Conservation (phyloP, 2,888 invertebrate species). For the Mylabris sibirica region DNA sequence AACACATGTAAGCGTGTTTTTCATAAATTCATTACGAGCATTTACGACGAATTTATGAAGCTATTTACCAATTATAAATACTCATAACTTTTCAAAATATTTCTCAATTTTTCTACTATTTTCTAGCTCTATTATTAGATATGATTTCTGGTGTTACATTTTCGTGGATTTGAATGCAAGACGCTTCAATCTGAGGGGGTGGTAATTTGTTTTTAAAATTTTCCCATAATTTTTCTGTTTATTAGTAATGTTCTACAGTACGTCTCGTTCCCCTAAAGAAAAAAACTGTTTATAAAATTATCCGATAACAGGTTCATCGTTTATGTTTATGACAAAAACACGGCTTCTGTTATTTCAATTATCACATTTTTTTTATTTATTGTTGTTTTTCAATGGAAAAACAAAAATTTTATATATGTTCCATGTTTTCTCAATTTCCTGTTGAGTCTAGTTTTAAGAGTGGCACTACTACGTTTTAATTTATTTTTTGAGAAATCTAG, state of each 20-base stretch:
- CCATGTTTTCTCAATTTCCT: neutral
- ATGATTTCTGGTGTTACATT: too few relatives aligned
- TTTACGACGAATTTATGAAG: neutral
- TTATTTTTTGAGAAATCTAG: neutral
- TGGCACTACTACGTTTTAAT: neutral
- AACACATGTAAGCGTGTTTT: too few relatives aligned
- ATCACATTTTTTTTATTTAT: constrained; percentile 5
- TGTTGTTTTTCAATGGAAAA: constrained; percentile 1
- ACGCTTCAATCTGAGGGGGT: too few relatives aligned
- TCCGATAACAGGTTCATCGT: neutral
- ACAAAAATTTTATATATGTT: neutral
- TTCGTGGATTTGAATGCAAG: neutral
- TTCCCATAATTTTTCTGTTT: neutral
- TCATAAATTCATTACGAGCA: neutral
- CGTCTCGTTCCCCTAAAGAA: neutral
- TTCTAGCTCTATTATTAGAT: neutral
- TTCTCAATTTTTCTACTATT: neutral
- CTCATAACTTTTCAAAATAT: neutral
- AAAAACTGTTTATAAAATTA: neutral
- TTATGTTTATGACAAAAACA: neutral
- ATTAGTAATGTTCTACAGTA: neutral
- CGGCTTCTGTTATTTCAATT: constrained; percentile 1
- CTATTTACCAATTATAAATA: neutral
- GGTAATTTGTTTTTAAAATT: neutral
- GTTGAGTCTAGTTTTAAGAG: neutral